Base-by-base conservation (phyloP, 2,888 invertebrate species). In the Amphiduros pacificus region DNA sequence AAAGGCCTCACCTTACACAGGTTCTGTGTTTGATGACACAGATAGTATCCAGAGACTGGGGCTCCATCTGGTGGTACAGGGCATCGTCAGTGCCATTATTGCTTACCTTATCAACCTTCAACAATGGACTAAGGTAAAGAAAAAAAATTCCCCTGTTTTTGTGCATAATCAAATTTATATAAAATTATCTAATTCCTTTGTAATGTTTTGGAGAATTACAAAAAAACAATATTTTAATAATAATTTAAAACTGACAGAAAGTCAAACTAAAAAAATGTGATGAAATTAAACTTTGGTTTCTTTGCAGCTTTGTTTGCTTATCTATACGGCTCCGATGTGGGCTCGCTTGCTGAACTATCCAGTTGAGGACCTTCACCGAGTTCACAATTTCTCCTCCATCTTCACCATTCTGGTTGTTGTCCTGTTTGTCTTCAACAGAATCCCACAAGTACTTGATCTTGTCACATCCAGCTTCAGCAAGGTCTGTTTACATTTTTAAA, bases 281-380 rank as follows among this genome's bases (percentile, higher is more conserved):
- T n/a, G n/a, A n/a, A n/a, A n/a, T n/a, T n/a, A 78, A n/a, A n/a
- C n/a, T n/a, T n/a, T n/a, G n/a, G n/a, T n/a, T n/a, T n/a, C n/a
- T n/a, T n/a, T n/a, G n/a, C n/a, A n/a, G n/a, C n/a, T n/a, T n/a
- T n/a, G n/a, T n/a, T 74, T 85, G 9, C 76, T 84, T 4, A 76
- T 83, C 4, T 85, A 85, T 73, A 77, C 82, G 0, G 68, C 83
- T n/a, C 86, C 86, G 1, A 81, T 86, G 51, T 74, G 84, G 27
- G 84, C 84, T 2, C 74, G 85, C 32, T 71, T 85, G 57, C 78
- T 81, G 40, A 82, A 82, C 56, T 75, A 83, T 53, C 84, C 85
- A 17, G 71, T 77, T 0, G 69, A 74, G 4, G 79, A 81, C 49
- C 71, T 78, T 32, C 77, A 77, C 32, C 65, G 78, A 14, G 73